Conservation (phyloP, 2,113 vertebrate genomes). For the Cyanoramphus novaezelandiae region DNA sequence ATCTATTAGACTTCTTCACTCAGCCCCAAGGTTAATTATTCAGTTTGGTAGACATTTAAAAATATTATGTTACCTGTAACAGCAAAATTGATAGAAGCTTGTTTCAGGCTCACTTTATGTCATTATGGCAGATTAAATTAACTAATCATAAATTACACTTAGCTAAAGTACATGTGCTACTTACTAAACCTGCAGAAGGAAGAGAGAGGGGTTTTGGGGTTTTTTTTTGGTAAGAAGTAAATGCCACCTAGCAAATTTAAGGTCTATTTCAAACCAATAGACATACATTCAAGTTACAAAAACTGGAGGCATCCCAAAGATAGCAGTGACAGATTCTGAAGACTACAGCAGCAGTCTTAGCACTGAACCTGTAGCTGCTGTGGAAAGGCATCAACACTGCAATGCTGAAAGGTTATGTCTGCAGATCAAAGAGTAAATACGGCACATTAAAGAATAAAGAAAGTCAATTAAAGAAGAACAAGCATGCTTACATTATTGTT, state of each 20-base stretch:
- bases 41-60: conserved; percentile 67
- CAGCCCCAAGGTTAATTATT: conserved; percentile 63
- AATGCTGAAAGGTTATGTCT: background rate
- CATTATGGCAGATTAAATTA: conserved; percentile 73
- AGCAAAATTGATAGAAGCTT: conserved; percentile 67
- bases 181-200: conserved; percentile 62
- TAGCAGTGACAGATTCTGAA: background rate
- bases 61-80: conserved; percentile 73
- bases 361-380: background rate
- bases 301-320: background rate
- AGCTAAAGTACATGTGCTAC: conserved; percentile 62
- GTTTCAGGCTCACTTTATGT: conserved; percentile 68
- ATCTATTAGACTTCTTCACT: conserved; percentile 35
- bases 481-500: background rate
- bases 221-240: background rate
- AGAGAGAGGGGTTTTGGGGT: background rate
- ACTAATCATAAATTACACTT: conserved; percentile 69
- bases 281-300: background rate
- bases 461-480: background rate
- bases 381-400: background rate
- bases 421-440: background rate
- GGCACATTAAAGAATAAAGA: background rate
- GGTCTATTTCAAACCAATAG: background rate
- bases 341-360: background rate
- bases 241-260: background rate